phyloP scores from a whole-genome alignment of 2,888 invertebrate species.

The Dexiosoma caninum region DNA sequence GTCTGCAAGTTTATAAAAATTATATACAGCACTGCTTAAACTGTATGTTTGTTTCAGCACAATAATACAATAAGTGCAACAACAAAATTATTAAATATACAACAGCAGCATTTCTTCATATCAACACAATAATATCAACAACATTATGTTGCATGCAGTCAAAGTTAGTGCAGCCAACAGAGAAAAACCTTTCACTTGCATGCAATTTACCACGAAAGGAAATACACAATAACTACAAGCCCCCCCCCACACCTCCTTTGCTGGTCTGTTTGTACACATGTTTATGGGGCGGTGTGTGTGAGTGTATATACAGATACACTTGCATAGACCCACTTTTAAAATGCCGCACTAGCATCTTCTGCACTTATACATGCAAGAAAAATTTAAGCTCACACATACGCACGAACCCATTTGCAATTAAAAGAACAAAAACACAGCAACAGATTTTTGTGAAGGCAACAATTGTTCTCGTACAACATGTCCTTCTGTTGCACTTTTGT shows the following conservation, averaged over 20 bases:
- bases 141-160: slow-evolving; percentile 55
- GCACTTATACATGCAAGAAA: not conserved
- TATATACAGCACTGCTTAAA: slow-evolving; percentile 21
- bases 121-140: slow-evolving; percentile 53
- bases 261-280: not conserved
- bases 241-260: not conserved
- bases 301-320: not conserved
- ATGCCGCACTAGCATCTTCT: slow-evolving; percentile 5
- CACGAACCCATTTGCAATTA: not conserved
- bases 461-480: slow-evolving; percentile 35
- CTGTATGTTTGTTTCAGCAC: slow-evolving; percentile 1
- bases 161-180: slow-evolving; percentile 35
- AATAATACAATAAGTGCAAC: not conserved
- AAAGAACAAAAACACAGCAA: slow-evolving; percentile 48
- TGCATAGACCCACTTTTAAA: not conserved
- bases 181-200: slow-evolving; percentile 50
- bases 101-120: slow-evolving; percentile 40
- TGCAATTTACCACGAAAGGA: slow-evolving; percentile 56
- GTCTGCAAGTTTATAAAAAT: slow-evolving; percentile 29
- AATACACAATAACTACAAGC: slow-evolving; percentile 36
- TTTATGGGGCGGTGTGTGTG: not conserved
- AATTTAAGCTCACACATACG: not conserved
- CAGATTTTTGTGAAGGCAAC: slow-evolving; percentile 55
- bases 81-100: slow-evolving; percentile 17
- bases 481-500: slow-evolving; percentile 48